These are phyloP conservation scores for Engystomops pustulosus DNA, from an alignment of 2,113 vertebrate species.

Conservation along the genomic window DNA sequence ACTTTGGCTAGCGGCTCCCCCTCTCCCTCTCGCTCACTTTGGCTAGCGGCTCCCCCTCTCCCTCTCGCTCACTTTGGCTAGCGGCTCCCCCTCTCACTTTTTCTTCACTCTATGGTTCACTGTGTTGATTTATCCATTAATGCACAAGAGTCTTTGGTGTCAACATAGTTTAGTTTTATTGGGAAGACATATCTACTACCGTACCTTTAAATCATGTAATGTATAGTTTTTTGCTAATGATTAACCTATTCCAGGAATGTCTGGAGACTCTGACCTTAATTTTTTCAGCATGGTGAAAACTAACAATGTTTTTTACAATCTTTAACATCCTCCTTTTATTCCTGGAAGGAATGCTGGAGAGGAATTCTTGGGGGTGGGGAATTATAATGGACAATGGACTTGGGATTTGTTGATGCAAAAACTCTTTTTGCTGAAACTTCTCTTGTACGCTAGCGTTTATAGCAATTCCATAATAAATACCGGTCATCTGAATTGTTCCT, in stretches of 20 bases:
- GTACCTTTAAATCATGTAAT: not conserved
- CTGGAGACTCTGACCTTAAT: conserved; percentile 17
- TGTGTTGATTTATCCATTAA: too few species aligned
- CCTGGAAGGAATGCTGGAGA: not conserved
- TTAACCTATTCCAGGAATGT: not conserved
- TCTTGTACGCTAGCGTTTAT: not conserved
- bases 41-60: too few species aligned
- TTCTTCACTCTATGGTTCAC: too few species aligned
- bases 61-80: too few species aligned
- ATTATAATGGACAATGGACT: not conserved
- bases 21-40: too few species aligned
- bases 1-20: too few species aligned
- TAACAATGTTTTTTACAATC: not conserved
- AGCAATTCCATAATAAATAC: not conserved
- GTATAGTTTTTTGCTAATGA: not conserved
- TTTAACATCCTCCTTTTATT: not conserved
- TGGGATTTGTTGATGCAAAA: not conserved
- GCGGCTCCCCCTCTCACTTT: too few species aligned
- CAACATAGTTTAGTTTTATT: not conserved
- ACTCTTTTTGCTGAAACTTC: not conserved
- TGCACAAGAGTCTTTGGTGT: too few species aligned
- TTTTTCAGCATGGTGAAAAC: not conserved
- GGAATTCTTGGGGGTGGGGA: not conserved
- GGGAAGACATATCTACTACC: not conserved
- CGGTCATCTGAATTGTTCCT: not conserved